Base-by-base conservation (phyloP, 1,140 invertebrate species). In the Rhizoglyphus robini region DNA sequence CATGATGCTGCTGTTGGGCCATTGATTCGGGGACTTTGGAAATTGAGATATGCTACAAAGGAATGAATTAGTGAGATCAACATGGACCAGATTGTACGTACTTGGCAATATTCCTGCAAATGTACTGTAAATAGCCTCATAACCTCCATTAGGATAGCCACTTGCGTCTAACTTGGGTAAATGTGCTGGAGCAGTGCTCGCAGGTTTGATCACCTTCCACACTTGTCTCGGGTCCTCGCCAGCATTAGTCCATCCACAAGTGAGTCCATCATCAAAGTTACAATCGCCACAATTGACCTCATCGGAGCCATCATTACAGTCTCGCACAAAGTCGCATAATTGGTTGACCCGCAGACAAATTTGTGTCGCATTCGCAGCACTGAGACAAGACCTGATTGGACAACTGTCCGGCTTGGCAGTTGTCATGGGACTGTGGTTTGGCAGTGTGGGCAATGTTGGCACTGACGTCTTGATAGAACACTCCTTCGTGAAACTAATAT, bases 171-270 rank as follows among this genome's bases (percentile, higher is more conserved):
- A 13, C 29, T 51, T 51, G 23, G 48, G 48, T 13, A 51, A 8
- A 51, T n/a, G 13, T 23, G 3, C 48, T 8, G 48, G 23, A 4
- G 48, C 2, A 4, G 15, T 23, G 3, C 29, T 23, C 2, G 48
- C 48, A 1, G 13, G 2, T 20, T 1, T 11, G 13, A 51, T 20
- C 29, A 20, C 2, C 13, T 20, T 51, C 15, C 15, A 51, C n/a
- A n/a, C n/a, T n/a, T n/a, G n/a, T n/a, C n/a, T n/a, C n/a, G n/a
- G 29, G 23, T 23, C 15, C 48, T 11, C 13, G 1, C n/a, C 48
- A 51, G 23, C 13, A 20, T 51, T 25, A 25, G 47, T 63, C 68
- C 68, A 69, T 15, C 20, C 48, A 27, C 68, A 69, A 4, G 68
- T 32, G 23, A 41, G 62, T 20, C 34, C 3, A 11, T 65, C 47